phyloP scores from a whole-genome alignment of 2,797 vertebrate genomes.

The Pogonophryne albipinna region DNA sequence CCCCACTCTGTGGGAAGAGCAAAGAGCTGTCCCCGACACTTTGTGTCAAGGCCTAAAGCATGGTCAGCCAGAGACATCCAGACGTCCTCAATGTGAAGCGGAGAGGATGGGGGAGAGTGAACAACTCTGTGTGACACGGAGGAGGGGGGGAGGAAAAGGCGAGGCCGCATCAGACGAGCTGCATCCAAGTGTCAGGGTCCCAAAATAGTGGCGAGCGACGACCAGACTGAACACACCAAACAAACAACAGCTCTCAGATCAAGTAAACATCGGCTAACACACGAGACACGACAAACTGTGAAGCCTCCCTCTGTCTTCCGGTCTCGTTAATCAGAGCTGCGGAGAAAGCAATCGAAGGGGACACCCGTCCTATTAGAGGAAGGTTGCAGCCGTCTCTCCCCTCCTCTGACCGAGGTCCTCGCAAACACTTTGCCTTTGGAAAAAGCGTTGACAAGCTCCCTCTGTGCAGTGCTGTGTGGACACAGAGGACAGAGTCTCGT shows the following conservation, averaged over 20 bases:
- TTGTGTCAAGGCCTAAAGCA: slow-evolving; percentile 69
- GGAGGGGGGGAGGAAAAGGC: slow-evolving; percentile 31
- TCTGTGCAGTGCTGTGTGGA: slow-evolving; percentile 78
- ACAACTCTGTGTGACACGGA: slow-evolving; percentile 61
- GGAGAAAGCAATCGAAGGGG: slow-evolving; percentile 74
- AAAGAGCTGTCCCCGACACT: slow-evolving; percentile 72
- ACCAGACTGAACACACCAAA: slow-evolving; percentile 83
- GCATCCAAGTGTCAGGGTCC: slow-evolving; percentile 76
- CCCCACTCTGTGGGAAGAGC: slow-evolving; percentile 54
- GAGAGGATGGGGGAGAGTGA: slow-evolving; percentile 43
- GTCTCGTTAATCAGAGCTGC: slow-evolving; percentile 73
- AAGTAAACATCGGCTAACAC: slow-evolving; percentile 77
- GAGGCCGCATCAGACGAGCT: slow-evolving; percentile 73
- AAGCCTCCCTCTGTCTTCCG: slow-evolving; percentile 77
- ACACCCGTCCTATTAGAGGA: slow-evolving; percentile 79
- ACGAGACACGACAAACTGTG: slow-evolving; percentile 65
- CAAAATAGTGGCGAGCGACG: slow-evolving; percentile 74
- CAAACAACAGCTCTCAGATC: slow-evolving; percentile 84
- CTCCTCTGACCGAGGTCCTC: slow-evolving; percentile 52
- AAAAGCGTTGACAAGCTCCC: slow-evolving; percentile 79
- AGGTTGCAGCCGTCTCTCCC: slow-evolving; percentile 49
- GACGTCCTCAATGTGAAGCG: slow-evolving; percentile 66
- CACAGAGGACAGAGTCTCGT: slow-evolving; percentile 76
- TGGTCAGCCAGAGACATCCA: slow-evolving; percentile 51
- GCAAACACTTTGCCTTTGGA: slow-evolving; percentile 65